Percentiles rank a stretch among this genome's conserved stretches.
Conservation (phyloP, 2,113 vertebrate species). For the Grus americana region DNA sequence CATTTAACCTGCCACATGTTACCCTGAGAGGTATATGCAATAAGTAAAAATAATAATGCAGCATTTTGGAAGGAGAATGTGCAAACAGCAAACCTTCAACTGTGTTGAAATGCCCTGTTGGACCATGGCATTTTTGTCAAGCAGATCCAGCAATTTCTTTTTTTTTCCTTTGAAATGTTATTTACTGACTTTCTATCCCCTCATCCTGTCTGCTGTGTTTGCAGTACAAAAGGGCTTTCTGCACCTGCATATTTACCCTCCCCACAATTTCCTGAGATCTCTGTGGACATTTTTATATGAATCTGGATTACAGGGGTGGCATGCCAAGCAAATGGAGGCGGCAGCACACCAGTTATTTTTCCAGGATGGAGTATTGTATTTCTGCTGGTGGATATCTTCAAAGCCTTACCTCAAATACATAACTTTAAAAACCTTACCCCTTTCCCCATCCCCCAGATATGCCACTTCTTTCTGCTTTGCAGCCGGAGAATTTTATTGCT, state of each 20-base stretch:
- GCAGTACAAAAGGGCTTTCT: conserved; percentile 18
- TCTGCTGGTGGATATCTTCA: background rate
- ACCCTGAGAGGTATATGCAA: background rate
- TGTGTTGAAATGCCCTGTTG: background rate
- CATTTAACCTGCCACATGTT: background rate
- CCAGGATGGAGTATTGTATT: background rate
- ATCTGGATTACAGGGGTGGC: background rate
- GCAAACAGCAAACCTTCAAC: background rate
- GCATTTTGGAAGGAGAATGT: background rate
- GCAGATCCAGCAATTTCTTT: background rate
- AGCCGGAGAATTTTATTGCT: background rate
- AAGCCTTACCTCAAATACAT: background rate
- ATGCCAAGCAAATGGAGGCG: background rate
- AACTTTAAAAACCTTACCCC: background rate
- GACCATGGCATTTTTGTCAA: background rate
- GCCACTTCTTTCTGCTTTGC: background rate
- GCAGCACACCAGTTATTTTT: background rate
- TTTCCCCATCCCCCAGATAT: background rate
- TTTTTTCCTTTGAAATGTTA: background rate
- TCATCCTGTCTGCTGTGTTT: background rate
- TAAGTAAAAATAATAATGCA: background rate
- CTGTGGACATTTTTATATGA: background rate
- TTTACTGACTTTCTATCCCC: background rate
- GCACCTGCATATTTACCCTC: conserved; percentile 44
- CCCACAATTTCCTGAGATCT: conserved; percentile 50